Conservation (phyloP, 2,888 invertebrate species). For the Minunthozetes semirufus region DNA sequence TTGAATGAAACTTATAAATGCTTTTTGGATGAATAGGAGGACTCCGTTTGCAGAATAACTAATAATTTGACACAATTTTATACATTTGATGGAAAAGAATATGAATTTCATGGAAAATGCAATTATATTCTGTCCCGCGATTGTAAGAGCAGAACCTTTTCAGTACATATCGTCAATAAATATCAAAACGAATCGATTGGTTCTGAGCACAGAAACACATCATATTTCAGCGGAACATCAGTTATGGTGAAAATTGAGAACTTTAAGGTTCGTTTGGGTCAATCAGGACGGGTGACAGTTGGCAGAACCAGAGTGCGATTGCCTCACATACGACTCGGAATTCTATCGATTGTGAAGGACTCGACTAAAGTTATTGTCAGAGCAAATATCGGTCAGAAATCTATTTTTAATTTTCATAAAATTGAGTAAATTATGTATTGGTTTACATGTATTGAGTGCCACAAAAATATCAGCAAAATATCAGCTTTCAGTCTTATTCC, state of each 20-base stretch:
- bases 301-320: slow-evolving; percentile 67
- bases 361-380: slow-evolving; percentile 50
- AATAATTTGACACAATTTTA: slow-evolving; percentile 64
- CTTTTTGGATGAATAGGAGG: background rate
- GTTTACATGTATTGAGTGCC: too few species aligned
- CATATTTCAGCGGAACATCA: slow-evolving; percentile 27
- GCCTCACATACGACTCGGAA: slow-evolving; percentile 57
- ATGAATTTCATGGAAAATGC: slow-evolving; percentile 83
- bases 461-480: too few species aligned
- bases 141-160: slow-evolving; percentile 63
- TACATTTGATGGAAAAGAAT: slow-evolving; percentile 89
- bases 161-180: slow-evolving; percentile 67
- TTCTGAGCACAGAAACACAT: slow-evolving; percentile 55
- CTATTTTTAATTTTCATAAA: too few species aligned
- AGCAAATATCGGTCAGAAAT: slow-evolving; percentile 45
- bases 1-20: background rate
- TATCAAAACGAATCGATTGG: slow-evolving; percentile 55
- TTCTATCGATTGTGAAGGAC: slow-evolving; percentile 53
- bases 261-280: slow-evolving; percentile 73
- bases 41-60: background rate
- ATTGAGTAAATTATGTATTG: too few species aligned
- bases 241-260: slow-evolving; percentile 53
- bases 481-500: too few species aligned
- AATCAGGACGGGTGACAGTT: slow-evolving; percentile 65
- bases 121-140: slow-evolving; percentile 82